Evolutionary conservation across 2,797 vertebrate species (phyloP), one percentile per base, ranked within the genome.

Genomic region (Neosalanx taihuensis): DNA sequence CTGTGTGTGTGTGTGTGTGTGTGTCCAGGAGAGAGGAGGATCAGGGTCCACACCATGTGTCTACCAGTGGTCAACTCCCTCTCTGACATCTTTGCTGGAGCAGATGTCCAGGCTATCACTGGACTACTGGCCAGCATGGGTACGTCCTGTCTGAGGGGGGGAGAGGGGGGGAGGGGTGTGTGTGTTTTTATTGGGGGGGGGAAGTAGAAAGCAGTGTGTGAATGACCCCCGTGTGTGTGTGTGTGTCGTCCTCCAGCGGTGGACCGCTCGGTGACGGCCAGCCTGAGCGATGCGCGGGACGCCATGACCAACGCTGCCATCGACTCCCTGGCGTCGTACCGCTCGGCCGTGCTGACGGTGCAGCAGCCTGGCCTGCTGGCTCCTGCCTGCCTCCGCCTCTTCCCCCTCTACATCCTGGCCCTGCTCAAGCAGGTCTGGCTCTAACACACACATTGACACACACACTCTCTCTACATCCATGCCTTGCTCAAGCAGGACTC

Each of bases 21-120:
- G 78, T 15, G 73, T 46, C 5, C 77, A 99, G 97, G 97, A 30
- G 97, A 99, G 87, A 90, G 97, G 64, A 92, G 97, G 80, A 99
- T 99, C 76, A 94, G 97, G 64, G 97, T 99, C 69, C 97, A 99
- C 89, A 99, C 97, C 0, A 87, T 99, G 92, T 98, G 96, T 90
- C 92, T 99, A 64, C 97, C 97, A 4, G 97, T 99, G 59, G 97
- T 96, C 71, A 94, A 92, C 67, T 94, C 94, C 3, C 78, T 99
- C 84, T 95, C 94, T 0, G 97, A 99, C 64, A 88, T 99, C 75
- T 99, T 96, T 83, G 91, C 96, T 20, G 97, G 97, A 76, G 96
- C 96, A 20, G 97, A 99, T 61, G 95, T 99, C 68, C 96, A 99
- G 84, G 96, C 97, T 76, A 94, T 98, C 84, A 90, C 89, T 3